phyloP scores from a whole-genome alignment of 2,797 vertebrate genomes.

The Silurus aristotelis region DNA sequence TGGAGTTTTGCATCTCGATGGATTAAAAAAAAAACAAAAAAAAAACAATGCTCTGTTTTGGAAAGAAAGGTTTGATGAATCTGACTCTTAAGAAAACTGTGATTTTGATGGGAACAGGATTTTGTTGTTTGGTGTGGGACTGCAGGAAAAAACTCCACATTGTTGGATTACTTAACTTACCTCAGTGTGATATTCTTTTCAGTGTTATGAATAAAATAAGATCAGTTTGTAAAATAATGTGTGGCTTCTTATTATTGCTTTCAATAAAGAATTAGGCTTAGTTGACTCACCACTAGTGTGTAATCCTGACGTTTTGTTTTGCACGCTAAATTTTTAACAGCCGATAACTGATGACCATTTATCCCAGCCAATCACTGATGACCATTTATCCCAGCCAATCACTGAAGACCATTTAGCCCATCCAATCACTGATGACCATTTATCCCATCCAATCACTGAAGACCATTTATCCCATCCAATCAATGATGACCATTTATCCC shows the following conservation, averaged over 20 bases:
- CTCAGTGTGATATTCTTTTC: conserved; percentile 92
- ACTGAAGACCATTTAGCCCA: background rate
- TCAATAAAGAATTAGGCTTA: background rate
- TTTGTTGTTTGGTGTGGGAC: conserved; percentile 58
- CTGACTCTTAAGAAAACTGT: conserved; percentile 50
- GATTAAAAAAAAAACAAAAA: conserved; percentile 21
- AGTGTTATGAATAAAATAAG: conserved; percentile 90
- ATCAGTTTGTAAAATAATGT: conserved; percentile 75
- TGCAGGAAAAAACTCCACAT: conserved; percentile 66
- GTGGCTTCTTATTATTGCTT: background rate
- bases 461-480: background rate
- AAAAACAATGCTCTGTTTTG: background rate
- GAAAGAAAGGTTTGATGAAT: background rate
- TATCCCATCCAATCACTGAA: background rate
- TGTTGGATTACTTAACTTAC: conserved; percentile 89
- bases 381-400: background rate
- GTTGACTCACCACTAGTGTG: too few relatives aligned
- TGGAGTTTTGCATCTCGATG: conserved; percentile 47
- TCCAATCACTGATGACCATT: background rate
- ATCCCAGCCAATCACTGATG: background rate
- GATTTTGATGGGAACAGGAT: conserved; percentile 37
- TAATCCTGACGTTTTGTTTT: background rate
- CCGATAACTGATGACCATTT: background rate
- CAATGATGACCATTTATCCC: background rate
- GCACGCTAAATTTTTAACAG: background rate